phyloP scores from a whole-genome alignment of 1,140 invertebrate genomes.

The Zaprionus gabonicus region DNA sequence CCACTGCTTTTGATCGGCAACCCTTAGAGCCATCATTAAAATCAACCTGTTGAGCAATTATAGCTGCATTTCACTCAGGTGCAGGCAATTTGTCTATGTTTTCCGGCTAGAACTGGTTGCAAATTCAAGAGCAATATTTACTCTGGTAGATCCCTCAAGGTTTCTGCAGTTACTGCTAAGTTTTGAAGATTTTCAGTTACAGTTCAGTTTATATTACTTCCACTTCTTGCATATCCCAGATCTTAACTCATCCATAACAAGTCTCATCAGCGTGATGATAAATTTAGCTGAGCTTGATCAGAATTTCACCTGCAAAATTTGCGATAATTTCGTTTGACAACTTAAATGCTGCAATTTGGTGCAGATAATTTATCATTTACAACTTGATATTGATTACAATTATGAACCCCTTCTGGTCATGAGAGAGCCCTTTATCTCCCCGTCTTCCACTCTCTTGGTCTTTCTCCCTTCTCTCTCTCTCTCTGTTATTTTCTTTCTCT shows the following conservation, averaged over 20 bases:
- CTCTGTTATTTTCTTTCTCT: background rate
- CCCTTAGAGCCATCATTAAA: conserved; percentile 38
- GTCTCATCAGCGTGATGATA: conserved; percentile 36
- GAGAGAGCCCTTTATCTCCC: background rate
- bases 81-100: conserved; percentile 24
- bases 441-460: background rate
- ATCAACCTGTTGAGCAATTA: conserved; percentile 44
- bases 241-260: conserved; percentile 1
- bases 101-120: background rate
- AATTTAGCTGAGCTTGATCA: conserved; percentile 36
- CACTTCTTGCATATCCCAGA: background rate
- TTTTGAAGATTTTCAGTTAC: background rate
- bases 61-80: conserved; percentile 44
- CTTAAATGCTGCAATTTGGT: conserved; percentile 71
- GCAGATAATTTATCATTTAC: conserved; percentile 74
- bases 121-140: background rate
- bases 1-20: conserved; percentile 33
- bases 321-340: conserved; percentile 73
- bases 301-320: conserved; percentile 59
- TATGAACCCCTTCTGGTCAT: conserved; percentile 43
- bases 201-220: no score
- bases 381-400: conserved; percentile 77
- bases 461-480: background rate
- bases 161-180: no score
- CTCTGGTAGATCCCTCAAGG: background rate